Base-by-base conservation (phyloP, 2,113 vertebrate species). In the Alaudala cheleensis region DNA sequence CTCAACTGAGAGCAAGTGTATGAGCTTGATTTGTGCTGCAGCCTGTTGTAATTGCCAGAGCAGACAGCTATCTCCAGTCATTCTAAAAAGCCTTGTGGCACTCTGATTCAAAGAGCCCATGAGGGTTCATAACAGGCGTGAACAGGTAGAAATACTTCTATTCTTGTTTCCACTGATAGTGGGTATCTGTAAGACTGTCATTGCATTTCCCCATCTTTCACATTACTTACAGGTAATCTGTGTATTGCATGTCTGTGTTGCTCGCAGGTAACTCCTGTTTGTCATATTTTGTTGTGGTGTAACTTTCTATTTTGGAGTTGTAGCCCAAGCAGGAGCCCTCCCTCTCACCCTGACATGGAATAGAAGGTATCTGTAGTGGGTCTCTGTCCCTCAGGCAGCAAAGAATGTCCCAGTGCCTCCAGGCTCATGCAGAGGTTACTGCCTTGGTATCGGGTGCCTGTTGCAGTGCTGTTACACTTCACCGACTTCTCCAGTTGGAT, bases 111-210 rank as follows among this genome's bases (percentile, higher is more conserved):
- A 11, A 91, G 92, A 67, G n/a, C 28, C 64, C n/a, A 14, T 0
- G 9, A 31, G 31, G 31, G 31, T 42, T 85, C 18, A 0, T 60
- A 23, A 26, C 10, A 31, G 64, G 16, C 0, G 0, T 54, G 29
- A 85, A 12, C 44, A 57, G 51, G 23, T 13, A 23, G 44, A 88
- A 71, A n/a, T 45, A 3, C 26, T 65, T n/a, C 39, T 22, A 31
- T 37, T 69, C 64, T 86, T 3, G 0, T 74, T 83, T 73, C 67
- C 7, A 0, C 13, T 50, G 67, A 14, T 19, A 18, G 18, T 3
- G 1, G 31, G 20, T 62, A 12, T 8, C 88, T 62, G 6, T 14
- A 11, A 60, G 66, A 23, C 25, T n/a, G 2, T 21, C 8, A 10
- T 28, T 49, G 16, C 21, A 6, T n/a, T 86, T 86, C 50, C 87